Evolutionary conservation across 1,140 invertebrate genomes (phyloP).

Genomic region (Sipha flava): DNA sequence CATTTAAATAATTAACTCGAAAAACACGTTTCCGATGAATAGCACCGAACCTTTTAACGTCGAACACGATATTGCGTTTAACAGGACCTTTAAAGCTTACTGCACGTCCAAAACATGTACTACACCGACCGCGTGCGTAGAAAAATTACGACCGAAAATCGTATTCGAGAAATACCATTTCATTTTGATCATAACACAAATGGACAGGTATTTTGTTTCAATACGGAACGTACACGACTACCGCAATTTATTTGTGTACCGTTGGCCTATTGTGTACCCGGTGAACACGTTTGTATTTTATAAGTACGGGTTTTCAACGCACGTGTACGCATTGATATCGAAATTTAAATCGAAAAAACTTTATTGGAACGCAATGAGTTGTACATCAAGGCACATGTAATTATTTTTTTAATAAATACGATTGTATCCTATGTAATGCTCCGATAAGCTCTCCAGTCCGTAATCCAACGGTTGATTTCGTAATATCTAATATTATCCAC

Average conservation of each 20-base stretch:
- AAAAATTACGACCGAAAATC: background rate
- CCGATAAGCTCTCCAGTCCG: no score
- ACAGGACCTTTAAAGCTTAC: background rate
- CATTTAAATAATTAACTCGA: constrained; percentile 24
- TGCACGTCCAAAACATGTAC: background rate
- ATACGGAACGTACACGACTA: background rate
- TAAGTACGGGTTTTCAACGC: no score
- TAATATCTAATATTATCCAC: no score
- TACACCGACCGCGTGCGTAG: background rate
- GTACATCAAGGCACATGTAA: background rate
- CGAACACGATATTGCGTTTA: constrained; percentile 15
- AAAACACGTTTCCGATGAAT: constrained; percentile 9
- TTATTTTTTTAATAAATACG: no score
- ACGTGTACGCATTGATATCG: no score
- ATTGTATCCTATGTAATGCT: no score
- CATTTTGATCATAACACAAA: background rate
- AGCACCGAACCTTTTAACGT: background rate
- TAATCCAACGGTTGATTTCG: no score
- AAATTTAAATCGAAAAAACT: background rate
- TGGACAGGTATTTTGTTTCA: constrained; percentile 8
- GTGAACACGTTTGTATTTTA: no score
- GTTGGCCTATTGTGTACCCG: no score
- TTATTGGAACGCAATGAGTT: background rate
- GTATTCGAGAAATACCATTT: background rate
- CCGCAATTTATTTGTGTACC: no score